Base-by-base conservation (phyloP, 2,888 invertebrate species). In the Drosophila pseudotakahashii region DNA sequence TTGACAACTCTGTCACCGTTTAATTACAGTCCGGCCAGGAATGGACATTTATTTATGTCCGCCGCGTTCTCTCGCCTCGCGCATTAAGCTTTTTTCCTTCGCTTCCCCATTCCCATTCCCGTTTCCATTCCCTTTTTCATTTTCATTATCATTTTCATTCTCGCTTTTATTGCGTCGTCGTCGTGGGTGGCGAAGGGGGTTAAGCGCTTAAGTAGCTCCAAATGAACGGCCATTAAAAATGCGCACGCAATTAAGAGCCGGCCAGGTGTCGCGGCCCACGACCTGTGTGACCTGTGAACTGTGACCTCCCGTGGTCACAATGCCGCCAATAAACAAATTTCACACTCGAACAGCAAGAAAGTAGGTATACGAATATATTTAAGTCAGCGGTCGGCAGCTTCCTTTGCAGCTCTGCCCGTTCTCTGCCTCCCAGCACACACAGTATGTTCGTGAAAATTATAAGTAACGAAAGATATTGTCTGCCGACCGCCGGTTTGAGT, bases 131-230 rank as follows among this genome's bases (percentile, higher is more conserved):
- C 26, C 14, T 30, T 32, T 32, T 10, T 16, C 10, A 39, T 58
- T 51, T 16, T 16, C 44, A 39, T 69, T 57, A 26, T 42, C 9
- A 45, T 45, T 45, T 30, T 14, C 13, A 37, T 57, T 55, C 16
- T 3, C 30, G 16, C 62, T 34, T 69, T 39, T 42, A 45, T 39
- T 48, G 57, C 50, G 3, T 16, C 55, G 30, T 32, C 55, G 30
- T 32, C 41, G 44, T 69, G 45, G 51, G 19, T 13, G 44, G n/a
- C 19, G 23, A 30, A 44, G n/a, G 39, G 45, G 62, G 34, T 72
- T 57, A 64, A 78, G 66, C 66, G 74, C 73, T 64, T 70, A 81
- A 76, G 58, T 79, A 79, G 88, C 73, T 71, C 75, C 73, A 61
- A 59, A 69, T 67, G 69, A 79, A 66, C 71, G 47, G 71, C 71